Evolutionary conservation across 2,888 invertebrate genomes (phyloP), one percentile per base, ranked within the genome.

Genomic region (Drosophila mimica): DNA sequence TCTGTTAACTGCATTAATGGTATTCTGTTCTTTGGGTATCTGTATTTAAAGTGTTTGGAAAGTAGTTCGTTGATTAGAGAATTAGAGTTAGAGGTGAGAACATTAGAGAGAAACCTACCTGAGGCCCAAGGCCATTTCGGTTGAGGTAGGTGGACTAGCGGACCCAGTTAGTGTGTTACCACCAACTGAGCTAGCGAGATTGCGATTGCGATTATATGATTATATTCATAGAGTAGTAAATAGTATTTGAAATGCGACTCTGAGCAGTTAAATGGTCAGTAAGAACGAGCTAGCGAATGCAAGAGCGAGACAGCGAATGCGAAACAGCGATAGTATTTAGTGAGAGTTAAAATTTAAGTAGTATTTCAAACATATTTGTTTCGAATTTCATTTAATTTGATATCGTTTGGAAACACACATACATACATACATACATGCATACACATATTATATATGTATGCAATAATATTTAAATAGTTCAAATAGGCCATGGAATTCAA

Each of bases 211-310:
- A 76, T 60, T 54, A 54, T 64, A 65, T 58, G 63, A 54, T 25
- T 25, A 25, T 74, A 63, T 34, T 53, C 20, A 53, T 28, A 54
- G 43, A 54, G 43, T 46, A 64, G 36, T 51, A 53, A 60, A 56
- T 43, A 57, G 28, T 62, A 59, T 53, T 68, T 64, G 25, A 43
- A 78, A 81, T 67, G 81, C 77, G 76, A 69, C 64, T 71, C 78
- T 57, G 72, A 81, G 61, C 59, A 81, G 67, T 70, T 57, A 64
- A 65, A 78, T 67, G 74, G 67, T 48, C 66, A 62, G 25, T 61
- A 67, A 72, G 59, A 88, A 72, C 75, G 81, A 88, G 81, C 81
- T 76, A 78, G 87, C 90, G 69, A 74, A 80, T 88, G 87, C 82
- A 67, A 87, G 76, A 74, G 85, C 70, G 72, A 74, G 69, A 75